Conservation (phyloP, 1,140 invertebrate species). For the Rhysida immarginata region DNA sequence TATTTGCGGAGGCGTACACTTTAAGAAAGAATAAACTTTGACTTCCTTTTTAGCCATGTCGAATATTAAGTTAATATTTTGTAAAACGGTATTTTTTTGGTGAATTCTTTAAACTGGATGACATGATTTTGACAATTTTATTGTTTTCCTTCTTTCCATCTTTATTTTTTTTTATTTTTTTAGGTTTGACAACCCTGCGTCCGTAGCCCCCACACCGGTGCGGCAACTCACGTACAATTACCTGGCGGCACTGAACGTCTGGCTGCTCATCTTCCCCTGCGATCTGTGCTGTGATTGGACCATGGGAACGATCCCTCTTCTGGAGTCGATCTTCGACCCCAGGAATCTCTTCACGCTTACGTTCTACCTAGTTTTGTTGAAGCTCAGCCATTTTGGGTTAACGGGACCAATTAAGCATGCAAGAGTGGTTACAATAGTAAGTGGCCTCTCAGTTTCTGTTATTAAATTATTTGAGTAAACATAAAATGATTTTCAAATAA, state of each 20-base stretch:
- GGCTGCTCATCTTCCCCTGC: conserved; percentile 74
- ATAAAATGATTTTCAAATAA: too few relatives aligned
- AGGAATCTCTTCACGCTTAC: conserved; percentile 70
- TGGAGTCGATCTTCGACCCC: conserved; percentile 58
- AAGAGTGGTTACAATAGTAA: conserved; percentile 64
- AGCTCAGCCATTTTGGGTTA: conserved; percentile 47
- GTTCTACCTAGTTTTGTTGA: conserved; percentile 48
- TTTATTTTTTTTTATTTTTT: conserved; percentile 19
- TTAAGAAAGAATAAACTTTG: too few relatives aligned
- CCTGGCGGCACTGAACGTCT: conserved; percentile 74
- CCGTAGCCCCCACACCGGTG: conserved; percentile 53
- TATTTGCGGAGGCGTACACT: too few relatives aligned
- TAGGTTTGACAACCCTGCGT: conserved; percentile 87
- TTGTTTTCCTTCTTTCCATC: too few relatives aligned
- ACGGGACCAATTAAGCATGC: conserved; percentile 44
- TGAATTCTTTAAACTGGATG: too few relatives aligned
- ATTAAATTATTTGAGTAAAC: too few relatives aligned
- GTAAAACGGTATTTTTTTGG: too few relatives aligned
- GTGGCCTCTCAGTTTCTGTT: too few relatives aligned
- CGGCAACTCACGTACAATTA: conserved; percentile 89
- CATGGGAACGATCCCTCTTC: conserved; percentile 86
- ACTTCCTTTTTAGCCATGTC: too few relatives aligned
- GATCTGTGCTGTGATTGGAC: conserved; percentile 96
- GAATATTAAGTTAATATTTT: too few relatives aligned
- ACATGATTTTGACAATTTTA: too few relatives aligned